A percentile compares a stretch with the other conserved stretches of the same genome.
These are phyloP conservation scores for Drosophila meridionalis DNA, from an alignment of 2,888 invertebrate genomes.

Conservation along the genomic window DNA sequence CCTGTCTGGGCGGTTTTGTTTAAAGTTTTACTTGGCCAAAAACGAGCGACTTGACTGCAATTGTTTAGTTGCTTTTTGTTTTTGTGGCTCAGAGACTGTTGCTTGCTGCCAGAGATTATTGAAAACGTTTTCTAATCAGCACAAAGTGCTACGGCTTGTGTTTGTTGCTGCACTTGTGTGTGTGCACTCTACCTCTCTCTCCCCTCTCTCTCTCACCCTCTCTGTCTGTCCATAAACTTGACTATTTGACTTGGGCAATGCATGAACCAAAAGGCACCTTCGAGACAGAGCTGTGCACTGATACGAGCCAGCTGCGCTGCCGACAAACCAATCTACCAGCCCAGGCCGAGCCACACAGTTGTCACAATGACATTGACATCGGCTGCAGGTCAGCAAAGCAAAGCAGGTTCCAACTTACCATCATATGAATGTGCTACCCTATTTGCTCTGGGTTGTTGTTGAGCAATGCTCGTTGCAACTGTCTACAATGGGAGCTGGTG, in stretches of 20 bases:
- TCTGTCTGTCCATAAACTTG: constrained; percentile 46
- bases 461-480: constrained; percentile 20
- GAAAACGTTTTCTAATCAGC: constrained; percentile 73
- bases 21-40: constrained; percentile 54
- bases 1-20: constrained; percentile 42
- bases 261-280: constrained; percentile 52
- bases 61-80: constrained; percentile 49
- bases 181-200: not conserved
- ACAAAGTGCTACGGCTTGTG: constrained; percentile 59
- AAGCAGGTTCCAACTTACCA: constrained; percentile 14
- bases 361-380: constrained; percentile 65
- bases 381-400: constrained; percentile 48
- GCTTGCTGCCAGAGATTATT: constrained; percentile 53
- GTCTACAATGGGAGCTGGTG: constrained; percentile 18
- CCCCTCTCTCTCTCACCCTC: not conserved
- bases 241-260: constrained; percentile 55
- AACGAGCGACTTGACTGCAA: constrained; percentile 52
- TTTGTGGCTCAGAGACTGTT: constrained; percentile 22
- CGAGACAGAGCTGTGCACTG: constrained; percentile 41
- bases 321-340: not conserved
- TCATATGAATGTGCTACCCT: constrained; percentile 57
- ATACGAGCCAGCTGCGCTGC: constrained; percentile 32
- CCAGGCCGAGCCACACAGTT: constrained; percentile 35
- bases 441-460: constrained; percentile 36
- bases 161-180: constrained; percentile 27